phyloP scores from a whole-genome alignment of 2,113 vertebrate genomes.

The Orientallactaga bullata region DNA sequence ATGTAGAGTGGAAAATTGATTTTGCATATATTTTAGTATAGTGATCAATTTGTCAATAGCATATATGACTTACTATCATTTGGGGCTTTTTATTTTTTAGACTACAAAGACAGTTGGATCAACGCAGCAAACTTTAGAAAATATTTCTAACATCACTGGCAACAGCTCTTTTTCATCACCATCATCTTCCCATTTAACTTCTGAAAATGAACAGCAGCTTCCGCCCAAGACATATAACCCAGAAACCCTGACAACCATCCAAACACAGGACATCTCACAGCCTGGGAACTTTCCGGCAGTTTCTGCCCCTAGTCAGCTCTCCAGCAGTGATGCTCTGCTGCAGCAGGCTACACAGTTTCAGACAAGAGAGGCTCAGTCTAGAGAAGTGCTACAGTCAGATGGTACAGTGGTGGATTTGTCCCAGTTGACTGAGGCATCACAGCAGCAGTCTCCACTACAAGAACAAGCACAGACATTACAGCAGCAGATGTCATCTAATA shows the following conservation, averaged over 20 bases:
- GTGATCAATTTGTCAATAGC: constrained; percentile 50
- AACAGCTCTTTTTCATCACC: constrained; percentile 88
- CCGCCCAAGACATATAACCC: constrained; percentile 89
- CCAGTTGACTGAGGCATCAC: constrained; percentile 84
- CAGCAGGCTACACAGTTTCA: constrained; percentile 93
- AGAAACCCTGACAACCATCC: constrained; percentile 92
- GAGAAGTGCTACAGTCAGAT: constrained; percentile 91
- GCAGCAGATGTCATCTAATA: constrained; percentile 91
- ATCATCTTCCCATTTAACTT: constrained; percentile 89
- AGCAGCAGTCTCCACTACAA: constrained; percentile 86
- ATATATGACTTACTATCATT: constrained; percentile 35
- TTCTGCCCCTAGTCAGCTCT: constrained; percentile 86
- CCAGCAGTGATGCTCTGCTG: constrained; percentile 90
- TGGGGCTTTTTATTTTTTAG: constrained; percentile 83
- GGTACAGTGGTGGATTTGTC: constrained; percentile 86
- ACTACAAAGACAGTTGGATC: constrained; percentile 91
- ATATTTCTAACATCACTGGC: constrained; percentile 88
- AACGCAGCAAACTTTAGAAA: constrained; percentile 91
- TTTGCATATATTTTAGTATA: constrained; percentile 33
- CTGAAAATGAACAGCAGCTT: constrained; percentile 91
- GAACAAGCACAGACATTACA: constrained; percentile 92
- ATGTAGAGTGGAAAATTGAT: constrained; percentile 20
- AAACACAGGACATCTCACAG: constrained; percentile 93
- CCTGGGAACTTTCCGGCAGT: constrained; percentile 89
- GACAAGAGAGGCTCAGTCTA: constrained; percentile 88